phyloP scores from a whole-genome alignment of 2,113 vertebrate genomes.

The Hoplias malabaricus region DNA sequence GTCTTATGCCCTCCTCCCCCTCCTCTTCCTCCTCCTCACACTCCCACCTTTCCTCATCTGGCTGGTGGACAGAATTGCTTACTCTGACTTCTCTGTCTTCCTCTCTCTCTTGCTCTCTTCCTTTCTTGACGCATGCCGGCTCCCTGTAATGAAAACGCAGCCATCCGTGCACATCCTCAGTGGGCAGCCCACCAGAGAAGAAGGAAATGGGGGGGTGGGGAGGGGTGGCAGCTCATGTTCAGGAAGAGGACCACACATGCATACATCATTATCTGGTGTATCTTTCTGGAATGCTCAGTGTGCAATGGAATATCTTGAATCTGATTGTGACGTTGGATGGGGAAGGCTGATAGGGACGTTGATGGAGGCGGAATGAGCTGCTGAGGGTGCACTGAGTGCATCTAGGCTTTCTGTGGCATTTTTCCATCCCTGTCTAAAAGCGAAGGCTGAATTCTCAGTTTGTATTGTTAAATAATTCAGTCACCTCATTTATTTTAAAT shows the following conservation, averaged over 20 bases:
- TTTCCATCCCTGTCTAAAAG: constrained; percentile 63
- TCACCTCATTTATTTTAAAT: constrained; percentile 73
- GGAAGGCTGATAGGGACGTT: neutral
- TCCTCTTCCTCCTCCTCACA: no score
- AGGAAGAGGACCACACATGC: neutral
- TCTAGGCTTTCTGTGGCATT: constrained; percentile 54
- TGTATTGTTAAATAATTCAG: constrained; percentile 76
- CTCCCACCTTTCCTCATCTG: constrained; percentile 32
- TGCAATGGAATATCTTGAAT: constrained; percentile 28
- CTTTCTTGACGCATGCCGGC: constrained; percentile 19
- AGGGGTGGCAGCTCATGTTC: neutral
- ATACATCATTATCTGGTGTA: constrained; percentile 30
- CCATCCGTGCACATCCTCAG: constrained; percentile 51
- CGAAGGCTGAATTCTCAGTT: constrained; percentile 71
- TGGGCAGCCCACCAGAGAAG: constrained; percentile 8
- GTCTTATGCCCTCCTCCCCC: constrained; percentile 55
- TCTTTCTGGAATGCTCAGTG: neutral
- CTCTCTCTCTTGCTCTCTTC: constrained; percentile 10
- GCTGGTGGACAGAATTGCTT: constrained; percentile 67
- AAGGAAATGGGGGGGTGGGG: neutral
- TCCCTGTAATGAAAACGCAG: constrained; percentile 63
- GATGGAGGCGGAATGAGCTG: constrained; percentile 27
- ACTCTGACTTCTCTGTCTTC: constrained; percentile 59
- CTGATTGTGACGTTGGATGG: constrained; percentile 8
- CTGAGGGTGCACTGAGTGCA: constrained; percentile 21